Base-by-base conservation (phyloP, 2,888 invertebrate genomes). In the Priocnemis perturbator region DNA sequence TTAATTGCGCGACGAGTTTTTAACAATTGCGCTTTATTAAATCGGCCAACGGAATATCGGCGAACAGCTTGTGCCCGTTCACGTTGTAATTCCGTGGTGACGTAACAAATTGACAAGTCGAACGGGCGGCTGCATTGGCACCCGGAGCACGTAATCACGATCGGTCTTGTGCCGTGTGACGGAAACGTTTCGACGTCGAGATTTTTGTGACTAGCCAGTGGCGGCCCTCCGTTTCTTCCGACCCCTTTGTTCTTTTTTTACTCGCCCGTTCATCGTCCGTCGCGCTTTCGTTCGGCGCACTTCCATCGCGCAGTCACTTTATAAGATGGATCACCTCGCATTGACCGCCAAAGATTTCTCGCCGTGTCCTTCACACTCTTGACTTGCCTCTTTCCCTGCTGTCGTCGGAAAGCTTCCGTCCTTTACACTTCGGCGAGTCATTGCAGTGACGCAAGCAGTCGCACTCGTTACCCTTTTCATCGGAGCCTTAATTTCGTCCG, bases 241-340 rank as follows among this genome's bases (percentile, higher is more conserved):
- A 63, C 52, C 19, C 4, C 14, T 14, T 57, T 50, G 14, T n/a
- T 7, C n/a, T 21, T 23, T 57, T 59, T 61, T 15, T 21, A n/a
- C n/a, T n/a, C n/a, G n/a, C n/a, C n/a, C n/a, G n/a, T n/a, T n/a
- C n/a, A n/a, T n/a, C 14, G 44, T 58, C 61, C 67, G 57, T 56
- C 37, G 37, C 37, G 37, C 14, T 61, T 15, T 21, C 14, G 48
- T 58, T 63, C 67, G 57, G 45, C 37, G 7, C 37, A 11, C 14
- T 37, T 37, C 37, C 37, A 37, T 37, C 37, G 37, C 37, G 55
- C 63, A 71, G 63, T 78, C 73, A 69, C 78, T 69, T 74, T 57
- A 11, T 44, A 74, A 74, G 79, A 77, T 73, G 69, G 72, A 76
- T 79, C 67, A 64, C 55, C 69, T 50, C 57, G 53, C 52, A 63